A percentile compares a stretch with the other conserved stretches of the same genome.
These are phyloP conservation scores for Hyppa rectilinea DNA, from an alignment of 2,888 invertebrate genomes.

Conservation along the genomic window DNA sequence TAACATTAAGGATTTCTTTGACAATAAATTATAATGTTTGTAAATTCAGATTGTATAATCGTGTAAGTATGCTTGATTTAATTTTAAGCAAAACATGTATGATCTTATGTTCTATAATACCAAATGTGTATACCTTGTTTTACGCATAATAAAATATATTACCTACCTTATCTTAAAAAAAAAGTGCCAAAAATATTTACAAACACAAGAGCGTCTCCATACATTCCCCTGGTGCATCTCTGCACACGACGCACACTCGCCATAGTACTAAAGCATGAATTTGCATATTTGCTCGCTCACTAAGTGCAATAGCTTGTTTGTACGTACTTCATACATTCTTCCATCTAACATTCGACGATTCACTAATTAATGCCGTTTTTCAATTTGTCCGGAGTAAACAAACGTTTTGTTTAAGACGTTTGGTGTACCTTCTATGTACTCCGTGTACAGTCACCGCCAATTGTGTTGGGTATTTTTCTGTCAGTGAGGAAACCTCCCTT, in stretches of 20 bases:
- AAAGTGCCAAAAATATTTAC: background rate
- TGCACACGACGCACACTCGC: slow-evolving; percentile 83
- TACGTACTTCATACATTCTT: slow-evolving; percentile 85
- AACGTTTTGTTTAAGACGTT: slow-evolving; percentile 62
- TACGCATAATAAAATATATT: too few species aligned
- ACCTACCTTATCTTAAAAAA: too few species aligned
- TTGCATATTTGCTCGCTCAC: slow-evolving; percentile 88
- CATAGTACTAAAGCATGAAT: slow-evolving; percentile 84
- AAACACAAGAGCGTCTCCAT: slow-evolving; percentile 65
- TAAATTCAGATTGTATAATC: too few species aligned
- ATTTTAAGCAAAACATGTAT: background rate
- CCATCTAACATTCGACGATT: slow-evolving; percentile 74
- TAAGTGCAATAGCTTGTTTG: slow-evolving; percentile 90
- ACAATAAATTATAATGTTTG: too few species aligned
- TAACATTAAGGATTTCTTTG: too few species aligned
- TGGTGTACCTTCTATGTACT: background rate
- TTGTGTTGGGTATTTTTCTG: slow-evolving; percentile 14
- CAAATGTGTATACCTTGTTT: background rate
- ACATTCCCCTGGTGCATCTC: slow-evolving; percentile 65
- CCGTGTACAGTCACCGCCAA: slow-evolving; percentile 44
- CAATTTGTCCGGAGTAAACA: slow-evolving; percentile 62
- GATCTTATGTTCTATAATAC: background rate
- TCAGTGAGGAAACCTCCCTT: background rate
- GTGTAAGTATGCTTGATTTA: background rate
- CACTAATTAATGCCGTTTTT: slow-evolving; percentile 79